These are phyloP conservation scores for Hybognathus amarus DNA, from an alignment of 2,797 vertebrate genomes.

Conservation along the genomic window DNA sequence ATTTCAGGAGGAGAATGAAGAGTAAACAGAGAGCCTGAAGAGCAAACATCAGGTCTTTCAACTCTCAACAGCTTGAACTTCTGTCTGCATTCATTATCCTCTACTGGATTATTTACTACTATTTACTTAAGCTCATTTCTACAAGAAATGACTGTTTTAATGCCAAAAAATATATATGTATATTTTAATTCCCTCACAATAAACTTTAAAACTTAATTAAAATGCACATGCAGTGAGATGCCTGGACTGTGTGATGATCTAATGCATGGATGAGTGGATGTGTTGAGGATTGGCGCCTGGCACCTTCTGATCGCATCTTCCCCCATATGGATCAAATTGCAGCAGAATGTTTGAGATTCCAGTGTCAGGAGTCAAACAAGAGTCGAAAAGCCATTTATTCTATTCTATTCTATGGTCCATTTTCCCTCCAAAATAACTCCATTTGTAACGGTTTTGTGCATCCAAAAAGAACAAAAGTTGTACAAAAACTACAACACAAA, in stretches of 20 bases:
- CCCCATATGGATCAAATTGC: constrained; percentile 88
- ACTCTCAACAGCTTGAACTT: constrained; percentile 58
- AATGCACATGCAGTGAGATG: background rate
- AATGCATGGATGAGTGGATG: constrained; percentile 48
- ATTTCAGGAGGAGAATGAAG: constrained; percentile 73
- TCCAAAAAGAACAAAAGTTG: background rate
- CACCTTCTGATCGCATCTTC: constrained; percentile 78
- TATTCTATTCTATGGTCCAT: background rate
- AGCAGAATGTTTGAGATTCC: constrained; percentile 88
- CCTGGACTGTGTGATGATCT: background rate
- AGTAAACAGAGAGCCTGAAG: constrained; percentile 78
- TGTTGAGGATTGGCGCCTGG: constrained; percentile 84
- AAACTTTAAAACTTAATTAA: background rate
- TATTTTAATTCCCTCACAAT: background rate
- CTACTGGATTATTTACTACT: background rate
- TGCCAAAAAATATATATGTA: too few relatives aligned
- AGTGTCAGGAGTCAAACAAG: constrained; percentile 76
- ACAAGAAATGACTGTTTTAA: background rate
- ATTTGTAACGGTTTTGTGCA: background rate
- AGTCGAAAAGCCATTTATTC: constrained; percentile 14
- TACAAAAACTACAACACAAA: background rate
- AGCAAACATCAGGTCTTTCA: constrained; percentile 76
- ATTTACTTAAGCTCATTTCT: constrained; percentile 1
- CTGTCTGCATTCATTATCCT: constrained; percentile 49
- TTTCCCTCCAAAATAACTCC: background rate